Evolutionary conservation across 1,140 invertebrate genomes (phyloP), one percentile per base, ranked within the genome.

Genomic region (Oscheius sp.): DNA sequence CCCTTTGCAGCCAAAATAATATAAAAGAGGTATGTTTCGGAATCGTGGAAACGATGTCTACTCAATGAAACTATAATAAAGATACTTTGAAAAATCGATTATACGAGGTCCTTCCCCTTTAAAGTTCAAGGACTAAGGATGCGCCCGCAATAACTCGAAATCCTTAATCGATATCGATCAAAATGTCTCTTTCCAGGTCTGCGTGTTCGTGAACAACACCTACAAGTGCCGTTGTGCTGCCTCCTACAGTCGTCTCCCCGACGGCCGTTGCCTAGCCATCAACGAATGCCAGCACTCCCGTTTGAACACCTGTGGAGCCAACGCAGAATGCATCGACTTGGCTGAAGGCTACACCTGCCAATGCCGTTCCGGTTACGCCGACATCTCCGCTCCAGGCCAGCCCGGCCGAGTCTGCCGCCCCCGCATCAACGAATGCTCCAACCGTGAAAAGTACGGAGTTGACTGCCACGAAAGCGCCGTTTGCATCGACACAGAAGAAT

Each of bases 401-500:
- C 35, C 78, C 4, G 82, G 82, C 55, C 72, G 78, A 46, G 69
- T 84, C 45, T 83, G 82, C 64, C 52, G 72, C 3, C 35, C 61
- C 18, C 68, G 79, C 35, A 79, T 83, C 36, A 83, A 83, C 67
- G 82, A 83, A 71, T 83, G 82, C 63, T 64, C 68, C 32, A 75
- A 73, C 31, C 58, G 62, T 10, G 65, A 78, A 59, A 52, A 58
- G 42, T 82, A 76, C 35, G 68, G 64, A 32, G 82, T 83, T 10
- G 82, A 83, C 46, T 83, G 82, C 59, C 77, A 83, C 65, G 32
- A 72, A 34, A 83, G 82, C 49, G 82, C 81, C 13, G 74, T 84
- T 31, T 83, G 82, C 61, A 74, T 84, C 0, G 82, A 83, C 61
- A 83, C 83, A 18, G 83, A 84, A 13, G 78, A 84, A n/a, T 61